These are phyloP conservation scores for Heterochromis multidens DNA, from an alignment of 2,113 vertebrate species.

Conservation along the genomic window DNA sequence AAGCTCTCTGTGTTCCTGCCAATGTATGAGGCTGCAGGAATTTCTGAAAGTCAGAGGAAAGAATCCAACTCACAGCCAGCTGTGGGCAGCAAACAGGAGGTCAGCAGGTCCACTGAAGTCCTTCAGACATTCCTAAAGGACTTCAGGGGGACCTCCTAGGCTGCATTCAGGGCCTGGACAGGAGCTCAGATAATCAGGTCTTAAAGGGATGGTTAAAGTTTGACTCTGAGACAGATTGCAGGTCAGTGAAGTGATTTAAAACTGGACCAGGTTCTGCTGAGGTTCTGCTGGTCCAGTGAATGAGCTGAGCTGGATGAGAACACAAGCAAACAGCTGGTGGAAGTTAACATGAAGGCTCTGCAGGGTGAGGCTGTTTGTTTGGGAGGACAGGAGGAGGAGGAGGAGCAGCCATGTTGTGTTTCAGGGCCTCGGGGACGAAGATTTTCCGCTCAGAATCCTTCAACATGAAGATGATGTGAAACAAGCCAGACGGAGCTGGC, in stretches of 20 bases:
- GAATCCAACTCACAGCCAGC: background rate
- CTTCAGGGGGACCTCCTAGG: background rate
- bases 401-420: background rate
- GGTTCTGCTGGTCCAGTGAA: background rate
- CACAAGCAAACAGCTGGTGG: background rate
- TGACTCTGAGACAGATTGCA: too few species aligned
- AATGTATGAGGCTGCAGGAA: background rate
- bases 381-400: background rate
- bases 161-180: too few species aligned
- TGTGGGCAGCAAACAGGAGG: background rate
- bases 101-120: background rate
- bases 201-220: too few species aligned
- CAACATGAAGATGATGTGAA: constrained; percentile 29
- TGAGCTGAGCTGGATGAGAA: background rate
- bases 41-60: background rate
- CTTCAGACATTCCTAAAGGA: background rate
- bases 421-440: constrained; percentile 12
- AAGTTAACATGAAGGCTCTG: background rate
- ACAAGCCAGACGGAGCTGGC: background rate
- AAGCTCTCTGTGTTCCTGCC: background rate
- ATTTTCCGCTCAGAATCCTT: constrained; percentile 37
- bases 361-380: background rate
- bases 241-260: too few species aligned
- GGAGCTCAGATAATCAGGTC: too few species aligned
- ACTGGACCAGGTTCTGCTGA: background rate